These are phyloP conservation scores for Paralichthys olivaceus DNA, from an alignment of 2,113 vertebrate genomes.

Conservation along the genomic window DNA sequence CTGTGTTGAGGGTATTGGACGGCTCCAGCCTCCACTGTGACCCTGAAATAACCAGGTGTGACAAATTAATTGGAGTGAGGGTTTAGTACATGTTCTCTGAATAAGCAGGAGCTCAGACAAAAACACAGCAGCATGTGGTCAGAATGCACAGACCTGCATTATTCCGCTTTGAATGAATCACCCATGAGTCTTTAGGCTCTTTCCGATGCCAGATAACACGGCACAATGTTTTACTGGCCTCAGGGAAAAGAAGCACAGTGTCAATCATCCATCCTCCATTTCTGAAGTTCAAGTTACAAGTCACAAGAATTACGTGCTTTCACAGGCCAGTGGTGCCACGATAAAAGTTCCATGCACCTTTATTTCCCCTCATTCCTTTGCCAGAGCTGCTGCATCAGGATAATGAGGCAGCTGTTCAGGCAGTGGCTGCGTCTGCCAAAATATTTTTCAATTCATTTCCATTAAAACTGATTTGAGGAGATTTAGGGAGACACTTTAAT, in stretches of 20 bases:
- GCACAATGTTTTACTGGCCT: not conserved
- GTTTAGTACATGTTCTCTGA: not conserved
- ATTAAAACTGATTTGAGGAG: not conserved
- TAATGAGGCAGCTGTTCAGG: constrained; percentile 1
- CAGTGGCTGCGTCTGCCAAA: not conserved
- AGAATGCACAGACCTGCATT: not conserved
- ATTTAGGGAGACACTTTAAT: not conserved
- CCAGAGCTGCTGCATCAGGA: constrained; percentile 2
- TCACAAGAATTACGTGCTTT: not conserved
- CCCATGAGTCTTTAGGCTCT: constrained; percentile 1
- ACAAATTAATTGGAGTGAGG: constrained; percentile 12
- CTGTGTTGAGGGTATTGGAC: not conserved
- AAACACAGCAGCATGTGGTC: not conserved
- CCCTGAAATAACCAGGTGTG: constrained; percentile 1
- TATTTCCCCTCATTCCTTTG: not conserved
- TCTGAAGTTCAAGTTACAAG: not conserved
- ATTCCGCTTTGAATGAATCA: constrained; percentile 6
- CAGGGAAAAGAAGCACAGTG: not conserved
- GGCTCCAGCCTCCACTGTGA: not conserved
- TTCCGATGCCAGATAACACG: constrained; percentile 2
- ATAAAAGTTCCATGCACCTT: constrained; percentile 8
- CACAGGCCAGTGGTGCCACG: not conserved
- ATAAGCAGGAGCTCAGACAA: not conserved
- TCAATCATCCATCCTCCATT: not conserved
- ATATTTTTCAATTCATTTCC: not conserved